A percentile compares a stretch with the other conserved stretches of the same genome.
Evolutionary conservation across 2,113 vertebrate genomes (phyloP).

Genomic region (Sinocyclocheilus rhinocerous): DNA sequence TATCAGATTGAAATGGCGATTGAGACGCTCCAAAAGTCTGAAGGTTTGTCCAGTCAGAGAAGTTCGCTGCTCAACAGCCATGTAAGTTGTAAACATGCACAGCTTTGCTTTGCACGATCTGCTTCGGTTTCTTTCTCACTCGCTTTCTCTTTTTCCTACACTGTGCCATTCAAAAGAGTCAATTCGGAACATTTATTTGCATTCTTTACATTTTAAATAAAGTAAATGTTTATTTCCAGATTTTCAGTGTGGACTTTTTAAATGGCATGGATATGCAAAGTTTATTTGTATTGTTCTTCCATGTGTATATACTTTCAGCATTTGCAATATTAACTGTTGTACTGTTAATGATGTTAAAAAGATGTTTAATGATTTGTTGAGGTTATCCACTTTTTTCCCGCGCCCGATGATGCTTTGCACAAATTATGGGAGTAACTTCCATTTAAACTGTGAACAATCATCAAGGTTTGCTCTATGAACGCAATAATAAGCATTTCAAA

Average conservation of each 20-base stretch:
- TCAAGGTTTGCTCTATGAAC: too few relatives aligned
- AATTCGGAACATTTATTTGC: background rate
- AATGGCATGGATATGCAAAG: background rate
- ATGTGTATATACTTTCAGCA: background rate
- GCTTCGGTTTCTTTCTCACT: conserved; percentile 19
- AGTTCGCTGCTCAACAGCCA: conserved; percentile 99
- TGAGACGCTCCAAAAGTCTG: conserved; percentile 99
- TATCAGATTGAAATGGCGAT: conserved; percentile 99
- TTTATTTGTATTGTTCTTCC: background rate
- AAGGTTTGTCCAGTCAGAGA: conserved; percentile 98
- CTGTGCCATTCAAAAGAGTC: background rate
- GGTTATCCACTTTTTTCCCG: too few relatives aligned
- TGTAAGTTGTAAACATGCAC: conserved; percentile 86
- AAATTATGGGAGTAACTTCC: too few relatives aligned
- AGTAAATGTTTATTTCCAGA: background rate
- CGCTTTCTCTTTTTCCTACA: conserved; percentile 49
- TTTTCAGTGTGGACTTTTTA: background rate
- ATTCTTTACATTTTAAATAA: background rate
- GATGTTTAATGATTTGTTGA: too few relatives aligned
- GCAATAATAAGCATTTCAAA: too few relatives aligned
- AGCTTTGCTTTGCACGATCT: conserved; percentile 41
- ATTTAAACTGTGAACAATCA: too few relatives aligned
- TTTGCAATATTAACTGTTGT: background rate
- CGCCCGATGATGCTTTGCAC: too few relatives aligned
- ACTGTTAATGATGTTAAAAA: too few relatives aligned